Percentiles rank a stretch among this genome's conserved stretches.
phyloP scores from a whole-genome alignment of 2,797 vertebrate species.

The Protosalanx chinensis region DNA sequence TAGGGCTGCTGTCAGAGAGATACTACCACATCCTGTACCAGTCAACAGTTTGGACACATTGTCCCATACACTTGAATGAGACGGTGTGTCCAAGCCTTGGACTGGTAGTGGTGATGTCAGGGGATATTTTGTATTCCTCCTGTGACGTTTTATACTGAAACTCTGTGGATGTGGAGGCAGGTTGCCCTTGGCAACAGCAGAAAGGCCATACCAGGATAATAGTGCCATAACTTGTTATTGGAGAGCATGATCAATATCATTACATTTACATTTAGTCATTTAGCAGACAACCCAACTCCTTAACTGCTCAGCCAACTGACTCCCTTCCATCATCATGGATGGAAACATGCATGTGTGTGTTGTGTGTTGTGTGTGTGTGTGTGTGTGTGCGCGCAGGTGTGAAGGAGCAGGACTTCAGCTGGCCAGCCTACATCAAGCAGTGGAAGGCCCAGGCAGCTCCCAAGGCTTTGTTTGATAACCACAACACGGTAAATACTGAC shows the following conservation, averaged over 20 bases:
- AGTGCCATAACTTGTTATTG: neutral
- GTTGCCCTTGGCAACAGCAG: slow-evolving; percentile 19
- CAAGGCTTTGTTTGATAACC: slow-evolving; percentile 60
- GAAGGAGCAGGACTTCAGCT: slow-evolving; percentile 55
- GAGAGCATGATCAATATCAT: neutral
- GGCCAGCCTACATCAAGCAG: slow-evolving; percentile 53
- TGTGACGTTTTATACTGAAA: too few species aligned
- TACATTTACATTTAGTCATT: too few species aligned
- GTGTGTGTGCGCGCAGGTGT: slow-evolving; percentile 35
- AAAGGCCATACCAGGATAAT: neutral
- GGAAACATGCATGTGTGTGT: neutral
- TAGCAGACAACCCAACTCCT: too few species aligned
- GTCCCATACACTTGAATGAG: too few species aligned
- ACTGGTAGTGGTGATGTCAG: too few species aligned
- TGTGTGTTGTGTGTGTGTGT: slow-evolving; percentile 6
- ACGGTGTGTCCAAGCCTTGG: too few species aligned
- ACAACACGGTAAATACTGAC: slow-evolving; percentile 49
- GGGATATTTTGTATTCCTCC: neutral
- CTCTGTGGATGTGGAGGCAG: neutral
- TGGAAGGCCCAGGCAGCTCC: slow-evolving; percentile 57
- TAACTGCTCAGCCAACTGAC: too few species aligned
- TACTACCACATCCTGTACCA: neutral
- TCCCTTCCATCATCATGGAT: neutral
- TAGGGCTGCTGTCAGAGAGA: too few species aligned
- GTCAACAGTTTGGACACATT: neutral